Evolutionary conservation across 2,797 vertebrate genomes (phyloP).

Genomic region (Lophius americanus): DNA sequence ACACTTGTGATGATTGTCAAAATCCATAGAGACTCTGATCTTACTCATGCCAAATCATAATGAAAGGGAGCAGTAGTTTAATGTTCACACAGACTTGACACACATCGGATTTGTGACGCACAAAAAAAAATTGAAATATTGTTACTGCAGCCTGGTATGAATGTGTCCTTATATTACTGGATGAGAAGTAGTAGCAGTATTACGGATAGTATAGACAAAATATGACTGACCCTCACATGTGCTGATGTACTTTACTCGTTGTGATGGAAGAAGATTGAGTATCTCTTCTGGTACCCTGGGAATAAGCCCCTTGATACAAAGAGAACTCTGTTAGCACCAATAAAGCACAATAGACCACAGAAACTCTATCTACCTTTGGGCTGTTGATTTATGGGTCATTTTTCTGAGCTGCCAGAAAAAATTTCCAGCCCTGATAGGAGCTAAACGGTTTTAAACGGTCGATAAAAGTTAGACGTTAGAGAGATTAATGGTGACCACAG

Average conservation of each 20-base stretch:
- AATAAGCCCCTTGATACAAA: conserved; percentile 17
- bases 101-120: too few species aligned
- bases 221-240: too few species aligned
- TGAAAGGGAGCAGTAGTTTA: too few species aligned
- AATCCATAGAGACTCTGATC: too few species aligned
- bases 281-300: not conserved
- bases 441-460: conserved; percentile 27
- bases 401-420: conserved; percentile 47
- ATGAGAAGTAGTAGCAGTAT: too few species aligned
- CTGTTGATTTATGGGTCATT: conserved; percentile 51
- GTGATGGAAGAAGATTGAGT: not conserved
- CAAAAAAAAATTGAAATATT: too few species aligned
- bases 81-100: too few species aligned
- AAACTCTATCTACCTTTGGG: conserved; percentile 10
- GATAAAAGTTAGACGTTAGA: conserved; percentile 44
- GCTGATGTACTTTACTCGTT: not conserved
- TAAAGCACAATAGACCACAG: conserved; percentile 13
- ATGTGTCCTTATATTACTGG: too few species aligned
- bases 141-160: too few species aligned
- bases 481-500: conserved; percentile 51
- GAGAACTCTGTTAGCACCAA: not conserved
- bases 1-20: too few species aligned
- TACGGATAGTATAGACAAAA: too few species aligned
- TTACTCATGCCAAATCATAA: too few species aligned
- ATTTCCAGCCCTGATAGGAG: conserved; percentile 58